phyloP scores from a whole-genome alignment of 2,888 invertebrate genomes.

The Zeuzera pyrina region DNA sequence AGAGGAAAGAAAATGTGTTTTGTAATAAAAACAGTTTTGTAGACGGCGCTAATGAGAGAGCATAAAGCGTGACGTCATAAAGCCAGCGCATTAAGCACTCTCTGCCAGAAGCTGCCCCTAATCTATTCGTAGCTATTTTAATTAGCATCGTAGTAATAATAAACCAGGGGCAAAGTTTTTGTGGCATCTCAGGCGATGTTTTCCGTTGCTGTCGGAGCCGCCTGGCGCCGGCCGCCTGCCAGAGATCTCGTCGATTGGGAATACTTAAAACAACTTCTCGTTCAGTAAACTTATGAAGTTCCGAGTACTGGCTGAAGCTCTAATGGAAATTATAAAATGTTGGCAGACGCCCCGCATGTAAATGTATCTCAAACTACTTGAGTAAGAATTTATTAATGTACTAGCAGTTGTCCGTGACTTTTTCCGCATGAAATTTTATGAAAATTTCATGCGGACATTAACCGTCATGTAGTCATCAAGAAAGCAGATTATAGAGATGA shows the following conservation, averaged over 20 bases:
- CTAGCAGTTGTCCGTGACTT: no score
- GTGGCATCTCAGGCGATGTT: conserved; percentile 52
- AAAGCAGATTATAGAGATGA: no score
- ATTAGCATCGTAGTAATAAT: conserved; percentile 67
- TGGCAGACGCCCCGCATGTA: conserved; percentile 23
- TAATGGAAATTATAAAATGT: conserved; percentile 41
- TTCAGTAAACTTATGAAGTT: conserved; percentile 43
- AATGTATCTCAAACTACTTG: no score
- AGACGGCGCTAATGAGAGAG: conserved; percentile 62
- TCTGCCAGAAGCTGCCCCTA: conserved; percentile 63
- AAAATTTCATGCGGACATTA: no score
- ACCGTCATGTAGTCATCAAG: no score
- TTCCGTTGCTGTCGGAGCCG: conserved; percentile 36
- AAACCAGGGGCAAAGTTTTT: conserved; percentile 61
- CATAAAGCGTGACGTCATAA: conserved; percentile 70
- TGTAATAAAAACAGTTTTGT: conserved; percentile 52
- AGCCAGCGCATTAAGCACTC: conserved; percentile 63
- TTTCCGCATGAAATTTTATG: no score
- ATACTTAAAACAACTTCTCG: conserved; percentile 55
- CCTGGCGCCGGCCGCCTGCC: conserved; percentile 22
- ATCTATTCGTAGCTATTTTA: conserved; percentile 70
- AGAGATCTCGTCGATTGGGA: conserved; percentile 30
- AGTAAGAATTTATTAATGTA: no score
- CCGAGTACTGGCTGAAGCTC: conserved; percentile 31
- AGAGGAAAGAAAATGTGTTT: conserved; percentile 40